phyloP scores from a whole-genome alignment of 2,888 invertebrate genomes.

The Nephrotoma guestfalica region DNA sequence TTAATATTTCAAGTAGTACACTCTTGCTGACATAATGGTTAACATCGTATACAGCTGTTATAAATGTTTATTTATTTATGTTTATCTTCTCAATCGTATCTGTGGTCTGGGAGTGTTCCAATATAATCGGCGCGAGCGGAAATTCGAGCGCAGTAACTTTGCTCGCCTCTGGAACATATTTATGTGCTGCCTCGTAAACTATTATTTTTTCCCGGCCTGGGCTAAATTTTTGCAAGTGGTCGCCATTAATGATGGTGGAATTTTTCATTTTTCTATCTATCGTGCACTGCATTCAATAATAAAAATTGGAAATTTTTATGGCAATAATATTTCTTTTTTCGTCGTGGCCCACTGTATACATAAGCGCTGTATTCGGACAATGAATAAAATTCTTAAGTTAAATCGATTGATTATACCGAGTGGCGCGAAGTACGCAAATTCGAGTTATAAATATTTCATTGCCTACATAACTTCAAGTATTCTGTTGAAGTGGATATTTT shows the following conservation, averaged over 20 bases:
- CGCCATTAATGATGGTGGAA: background rate
- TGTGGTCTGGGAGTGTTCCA: background rate
- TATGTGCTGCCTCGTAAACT: background rate
- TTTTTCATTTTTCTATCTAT: background rate
- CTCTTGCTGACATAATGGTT: background rate
- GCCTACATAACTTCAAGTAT: background rate
- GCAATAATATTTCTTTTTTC: background rate
- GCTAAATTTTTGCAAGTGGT: background rate
- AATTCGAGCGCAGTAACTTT: background rate
- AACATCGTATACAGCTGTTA: background rate
- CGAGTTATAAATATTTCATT: background rate
- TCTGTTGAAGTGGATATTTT: background rate
- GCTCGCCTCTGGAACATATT: background rate
- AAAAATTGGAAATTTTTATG: background rate
- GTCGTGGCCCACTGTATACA: background rate
- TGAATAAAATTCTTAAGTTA: background rate
- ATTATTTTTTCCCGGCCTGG: background rate
- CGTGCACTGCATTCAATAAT: background rate
- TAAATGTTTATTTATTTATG: background rate
- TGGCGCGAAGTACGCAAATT: background rate
- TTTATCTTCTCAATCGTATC: background rate
- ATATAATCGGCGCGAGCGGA: background rate
- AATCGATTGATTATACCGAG: background rate
- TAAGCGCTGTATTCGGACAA: background rate
- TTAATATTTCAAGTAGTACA: background rate